Percentiles rank a stretch among this genome's conserved stretches.
These are phyloP conservation scores for Bettongia penicillata DNA, from an alignment of 2,113 vertebrate genomes.

Conservation along the genomic window DNA sequence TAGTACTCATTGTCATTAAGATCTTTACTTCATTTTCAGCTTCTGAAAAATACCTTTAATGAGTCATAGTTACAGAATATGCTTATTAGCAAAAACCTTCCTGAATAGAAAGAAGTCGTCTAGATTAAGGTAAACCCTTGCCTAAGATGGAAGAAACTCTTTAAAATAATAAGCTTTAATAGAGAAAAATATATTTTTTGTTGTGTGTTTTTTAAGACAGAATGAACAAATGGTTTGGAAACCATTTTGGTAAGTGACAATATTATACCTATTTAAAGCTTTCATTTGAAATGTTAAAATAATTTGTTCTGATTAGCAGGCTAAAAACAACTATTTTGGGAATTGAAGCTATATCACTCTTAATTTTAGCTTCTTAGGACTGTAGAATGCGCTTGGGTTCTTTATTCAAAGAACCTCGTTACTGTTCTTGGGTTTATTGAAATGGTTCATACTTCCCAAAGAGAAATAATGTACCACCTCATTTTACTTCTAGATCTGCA, in stretches of 20 bases:
- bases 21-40: constrained; percentile 19
- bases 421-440: constrained; percentile 18
- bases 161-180: constrained; percentile 52
- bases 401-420: neutral
- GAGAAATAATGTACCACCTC: neutral
- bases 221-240: constrained; percentile 61
- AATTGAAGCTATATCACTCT: constrained; percentile 35
- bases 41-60: constrained; percentile 51
- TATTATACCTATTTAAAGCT: constrained; percentile 47
- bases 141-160: constrained; percentile 41
- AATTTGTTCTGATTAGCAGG: constrained; percentile 59
- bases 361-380: constrained; percentile 42
- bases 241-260: constrained; percentile 65
- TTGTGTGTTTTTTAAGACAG: constrained; percentile 42
- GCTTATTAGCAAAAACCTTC: neutral
- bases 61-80: constrained; percentile 56
- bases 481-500: neutral
- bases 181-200: constrained; percentile 60
- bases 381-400: neutral
- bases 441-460: constrained; percentile 5
- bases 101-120: constrained; percentile 61
- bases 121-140: constrained; percentile 49
- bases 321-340: constrained; percentile 46
- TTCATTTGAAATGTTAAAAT: constrained; percentile 61
- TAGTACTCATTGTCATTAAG: neutral